Conservation (phyloP, 1,140 invertebrate species). For the Lucilia cuprina region DNA sequence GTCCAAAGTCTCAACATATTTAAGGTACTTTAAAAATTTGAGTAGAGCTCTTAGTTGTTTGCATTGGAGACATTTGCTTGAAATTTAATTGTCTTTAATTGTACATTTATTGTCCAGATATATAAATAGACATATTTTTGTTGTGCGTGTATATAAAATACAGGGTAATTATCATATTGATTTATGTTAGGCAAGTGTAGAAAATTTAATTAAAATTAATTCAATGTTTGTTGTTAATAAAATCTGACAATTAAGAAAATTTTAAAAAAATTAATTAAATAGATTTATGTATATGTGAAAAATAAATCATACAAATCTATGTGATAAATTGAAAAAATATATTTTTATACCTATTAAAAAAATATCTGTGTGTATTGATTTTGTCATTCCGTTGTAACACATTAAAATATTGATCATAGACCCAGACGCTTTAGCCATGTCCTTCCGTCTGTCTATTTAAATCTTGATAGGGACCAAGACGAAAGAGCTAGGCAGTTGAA, state of each 20-base stretch:
- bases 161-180: slow-evolving; percentile 25
- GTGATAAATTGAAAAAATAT: too few relatives aligned
- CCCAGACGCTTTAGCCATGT: too few relatives aligned
- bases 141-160: not conserved
- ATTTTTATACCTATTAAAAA: too few relatives aligned
- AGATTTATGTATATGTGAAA: not conserved
- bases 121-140: not conserved
- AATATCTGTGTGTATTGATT: too few relatives aligned
- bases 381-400: too few relatives aligned
- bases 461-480: too few relatives aligned
- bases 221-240: not conserved
- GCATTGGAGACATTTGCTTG: not conserved
- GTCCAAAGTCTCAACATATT: too few relatives aligned
- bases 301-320: not conserved
- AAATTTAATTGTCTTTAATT: not conserved
- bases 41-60: too few relatives aligned
- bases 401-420: too few relatives aligned
- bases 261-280: not conserved
- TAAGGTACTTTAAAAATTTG: too few relatives aligned
- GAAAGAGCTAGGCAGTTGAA: too few relatives aligned
- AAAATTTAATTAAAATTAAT: slow-evolving; percentile 18
- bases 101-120: slow-evolving; percentile 9
- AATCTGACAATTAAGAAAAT: not conserved
- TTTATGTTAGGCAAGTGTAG: not conserved
- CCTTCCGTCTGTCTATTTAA: too few relatives aligned